Evolutionary conservation across 1,140 invertebrate genomes (phyloP).

Genomic region (Propsilocerus akamusi): DNA sequence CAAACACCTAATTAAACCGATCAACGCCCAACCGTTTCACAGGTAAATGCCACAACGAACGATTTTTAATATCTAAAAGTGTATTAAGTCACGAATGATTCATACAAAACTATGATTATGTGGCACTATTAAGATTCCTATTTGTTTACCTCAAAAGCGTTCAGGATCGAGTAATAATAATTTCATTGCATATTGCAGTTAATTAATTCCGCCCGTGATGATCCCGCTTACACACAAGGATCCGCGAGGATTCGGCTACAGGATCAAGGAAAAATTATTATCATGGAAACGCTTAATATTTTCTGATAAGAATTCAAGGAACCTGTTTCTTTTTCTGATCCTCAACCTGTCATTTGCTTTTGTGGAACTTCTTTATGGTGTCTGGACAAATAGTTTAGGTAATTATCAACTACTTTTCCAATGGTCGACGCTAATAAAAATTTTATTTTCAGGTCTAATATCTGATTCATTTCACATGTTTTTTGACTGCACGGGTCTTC

Average conservation of each 20-base stretch:
- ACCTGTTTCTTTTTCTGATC: constrained; percentile 86
- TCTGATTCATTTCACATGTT: constrained; percentile 99
- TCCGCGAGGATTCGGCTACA: constrained; percentile 37
- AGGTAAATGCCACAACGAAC: no score
- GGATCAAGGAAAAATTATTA: constrained; percentile 48
- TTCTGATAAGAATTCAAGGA: constrained; percentile 80
- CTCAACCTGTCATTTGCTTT: constrained; percentile 92
- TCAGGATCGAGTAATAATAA: no score
- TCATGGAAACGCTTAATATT: constrained; percentile 76
- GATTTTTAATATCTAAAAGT: no score
- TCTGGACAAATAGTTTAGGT: constrained; percentile 89
- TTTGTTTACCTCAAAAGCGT: no score
- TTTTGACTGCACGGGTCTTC: constrained; percentile 90
- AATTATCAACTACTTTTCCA: constrained; percentile 11
- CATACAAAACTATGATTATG: no score
- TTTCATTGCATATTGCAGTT: no score
- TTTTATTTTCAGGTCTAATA: constrained; percentile 55
- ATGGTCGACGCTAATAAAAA: constrained; percentile 2
- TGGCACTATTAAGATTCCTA: no score
- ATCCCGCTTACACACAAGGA: constrained; percentile 61
- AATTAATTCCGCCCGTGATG: constrained; percentile 27
- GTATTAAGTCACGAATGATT: no score
- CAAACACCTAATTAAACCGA: no score
- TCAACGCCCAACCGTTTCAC: no score
- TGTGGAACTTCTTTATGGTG: constrained; percentile 87